These are phyloP conservation scores for Cataglyphis livida DNA, from an alignment of 2,888 invertebrate genomes.

Conservation along the genomic window DNA sequence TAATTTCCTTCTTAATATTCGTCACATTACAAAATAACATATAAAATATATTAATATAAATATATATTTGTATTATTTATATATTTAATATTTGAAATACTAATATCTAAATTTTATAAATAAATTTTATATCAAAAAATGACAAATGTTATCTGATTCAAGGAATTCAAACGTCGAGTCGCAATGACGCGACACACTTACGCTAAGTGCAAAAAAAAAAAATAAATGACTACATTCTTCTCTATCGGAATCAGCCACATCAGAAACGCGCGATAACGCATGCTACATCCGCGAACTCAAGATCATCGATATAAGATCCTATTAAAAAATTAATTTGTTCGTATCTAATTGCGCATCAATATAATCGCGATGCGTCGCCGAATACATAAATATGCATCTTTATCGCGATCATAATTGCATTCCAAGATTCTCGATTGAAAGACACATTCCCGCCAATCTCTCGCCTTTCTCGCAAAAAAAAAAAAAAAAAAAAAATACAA, in stretches of 20 bases:
- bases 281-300: neutral
- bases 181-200: neutral
- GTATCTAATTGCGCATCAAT: conserved; percentile 20
- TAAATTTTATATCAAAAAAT: neutral
- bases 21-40: too few species aligned
- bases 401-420: conserved; percentile 42
- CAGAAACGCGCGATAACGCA: neutral
- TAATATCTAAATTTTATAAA: neutral
- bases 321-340: conserved; percentile 41
- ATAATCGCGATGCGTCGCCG: conserved; percentile 8
- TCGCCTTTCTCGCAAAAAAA: neutral
- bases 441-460: neutral
- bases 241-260: neutral
- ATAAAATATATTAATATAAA: too few species aligned
- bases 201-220: neutral
- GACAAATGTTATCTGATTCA: neutral
- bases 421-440: conserved; percentile 19
- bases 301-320: neutral
- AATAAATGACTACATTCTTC: neutral
- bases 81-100: too few species aligned
- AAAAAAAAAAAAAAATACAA: too few species aligned
- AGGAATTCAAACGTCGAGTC: neutral
- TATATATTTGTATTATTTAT: too few species aligned
- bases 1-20: too few species aligned
- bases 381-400: conserved; percentile 31